phyloP scores from a whole-genome alignment of 53 echinoderm and acorn worm genomes.

The Temnopleurus reevesii region DNA sequence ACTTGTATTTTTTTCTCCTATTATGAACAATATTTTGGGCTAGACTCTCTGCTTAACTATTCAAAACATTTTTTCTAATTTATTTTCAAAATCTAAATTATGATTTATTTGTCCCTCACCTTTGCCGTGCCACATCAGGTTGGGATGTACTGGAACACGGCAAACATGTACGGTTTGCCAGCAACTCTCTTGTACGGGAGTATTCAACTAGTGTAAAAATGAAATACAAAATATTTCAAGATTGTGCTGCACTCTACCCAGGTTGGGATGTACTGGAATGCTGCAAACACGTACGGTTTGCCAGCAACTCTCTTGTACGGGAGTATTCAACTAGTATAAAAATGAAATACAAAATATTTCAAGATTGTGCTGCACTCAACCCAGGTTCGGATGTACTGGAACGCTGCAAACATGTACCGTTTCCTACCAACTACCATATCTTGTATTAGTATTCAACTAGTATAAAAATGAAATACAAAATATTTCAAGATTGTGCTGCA shows the following conservation, averaged over 20 bases:
- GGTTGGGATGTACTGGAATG: constrained; percentile 66
- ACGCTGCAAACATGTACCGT: constrained; percentile 61
- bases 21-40: neutral
- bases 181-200: constrained; percentile 57
- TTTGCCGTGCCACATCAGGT: constrained; percentile 60
- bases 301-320: constrained; percentile 57
- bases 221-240: neutral
- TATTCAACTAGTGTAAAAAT: constrained; percentile 68
- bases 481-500: too few species aligned
- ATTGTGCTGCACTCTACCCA: too few species aligned
- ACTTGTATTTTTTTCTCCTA: neutral
- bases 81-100: neutral
- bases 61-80: neutral
- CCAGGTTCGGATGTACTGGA: constrained; percentile 60
- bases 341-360: neutral
- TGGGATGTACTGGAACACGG: constrained; percentile 57
- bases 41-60: neutral
- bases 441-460: constrained; percentile 74
- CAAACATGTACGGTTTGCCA: constrained; percentile 60
- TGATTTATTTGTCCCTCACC: constrained; percentile 35
- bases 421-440: constrained; percentile 57
- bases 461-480: neutral
- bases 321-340: constrained; percentile 69
- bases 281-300: constrained; percentile 57
- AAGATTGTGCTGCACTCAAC: too few species aligned